phyloP scores from a whole-genome alignment of 2,888 invertebrate genomes.

The Punctoribates punctum region DNA sequence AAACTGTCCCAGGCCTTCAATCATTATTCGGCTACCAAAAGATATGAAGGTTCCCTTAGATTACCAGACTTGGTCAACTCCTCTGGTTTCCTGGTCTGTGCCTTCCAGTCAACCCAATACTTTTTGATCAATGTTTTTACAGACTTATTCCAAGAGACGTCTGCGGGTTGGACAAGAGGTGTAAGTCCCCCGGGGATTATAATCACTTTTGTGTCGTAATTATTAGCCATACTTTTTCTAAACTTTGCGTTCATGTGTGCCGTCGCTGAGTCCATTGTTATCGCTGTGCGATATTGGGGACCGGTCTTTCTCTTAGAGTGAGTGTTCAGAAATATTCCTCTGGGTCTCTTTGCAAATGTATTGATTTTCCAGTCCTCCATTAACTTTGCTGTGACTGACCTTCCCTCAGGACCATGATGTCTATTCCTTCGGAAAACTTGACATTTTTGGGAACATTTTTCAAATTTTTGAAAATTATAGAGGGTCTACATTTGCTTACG shows the following conservation, averaged over 20 bases:
- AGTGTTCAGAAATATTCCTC: too few species aligned
- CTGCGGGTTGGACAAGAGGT: conserved; percentile 16
- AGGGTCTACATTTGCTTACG: neutral
- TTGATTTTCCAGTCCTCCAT: neutral
- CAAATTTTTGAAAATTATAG: conserved; percentile 26
- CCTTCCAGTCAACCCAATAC: conserved; percentile 1
- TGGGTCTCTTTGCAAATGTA: too few species aligned
- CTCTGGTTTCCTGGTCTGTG: too few species aligned
- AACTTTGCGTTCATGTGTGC: neutral
- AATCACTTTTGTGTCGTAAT: neutral
- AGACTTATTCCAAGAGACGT: neutral
- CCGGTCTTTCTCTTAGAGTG: too few species aligned
- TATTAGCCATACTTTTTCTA: neutral
- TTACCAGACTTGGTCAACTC: too few species aligned
- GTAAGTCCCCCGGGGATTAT: conserved; percentile 9
- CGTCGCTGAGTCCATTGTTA: neutral
- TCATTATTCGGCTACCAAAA: too few species aligned
- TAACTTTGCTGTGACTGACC: neutral
- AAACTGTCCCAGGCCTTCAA: too few species aligned
- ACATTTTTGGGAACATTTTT: neutral
- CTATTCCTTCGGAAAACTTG: neutral
- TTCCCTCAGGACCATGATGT: neutral
- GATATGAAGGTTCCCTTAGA: too few species aligned
- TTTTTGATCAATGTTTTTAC: neutral
- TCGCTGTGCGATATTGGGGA: neutral